These are phyloP conservation scores for Acanthococcus lagerstroemiae DNA, from an alignment of 2,888 invertebrate genomes.

Conservation along the genomic window DNA sequence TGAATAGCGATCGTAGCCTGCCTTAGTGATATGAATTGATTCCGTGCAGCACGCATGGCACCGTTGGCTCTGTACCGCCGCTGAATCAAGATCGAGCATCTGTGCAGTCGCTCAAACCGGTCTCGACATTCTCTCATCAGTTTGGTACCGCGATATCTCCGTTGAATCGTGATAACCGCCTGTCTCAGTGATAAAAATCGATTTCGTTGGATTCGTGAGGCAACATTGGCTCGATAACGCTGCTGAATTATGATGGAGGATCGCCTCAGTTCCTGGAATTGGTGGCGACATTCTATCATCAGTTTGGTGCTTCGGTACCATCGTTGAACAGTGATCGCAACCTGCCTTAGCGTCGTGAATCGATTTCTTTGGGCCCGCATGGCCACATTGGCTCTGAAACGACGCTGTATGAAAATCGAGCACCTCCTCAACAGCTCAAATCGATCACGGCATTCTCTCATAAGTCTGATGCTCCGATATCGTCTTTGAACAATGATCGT, in stretches of 20 bases:
- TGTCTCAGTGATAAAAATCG: not conserved
- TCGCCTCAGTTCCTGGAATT: not conserved
- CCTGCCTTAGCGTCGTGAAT: not conserved
- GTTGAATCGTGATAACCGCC: conserved; percentile 2
- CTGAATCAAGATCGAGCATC: not conserved
- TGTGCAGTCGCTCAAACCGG: not conserved
- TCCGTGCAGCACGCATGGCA: conserved; percentile 7
- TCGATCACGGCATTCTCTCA: conserved; percentile 1
- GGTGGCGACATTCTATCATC: not conserved
- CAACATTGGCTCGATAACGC: conserved; percentile 20
- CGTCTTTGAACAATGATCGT: conserved; percentile 17
- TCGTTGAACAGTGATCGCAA: not conserved
- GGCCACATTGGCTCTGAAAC: conserved; percentile 18
- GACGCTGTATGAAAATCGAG: not conserved
- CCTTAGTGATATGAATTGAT: conserved; percentile 5
- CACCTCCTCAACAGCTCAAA: conserved; percentile 20
- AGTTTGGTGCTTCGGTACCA: conserved; percentile 3
- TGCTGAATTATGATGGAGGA: conserved; percentile 11
- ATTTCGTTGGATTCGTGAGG: not conserved
- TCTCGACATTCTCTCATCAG: conserved; percentile 9
- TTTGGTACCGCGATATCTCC: conserved; percentile 12
- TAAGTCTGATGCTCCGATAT: not conserved
- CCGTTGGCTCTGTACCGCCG: conserved; percentile 2
- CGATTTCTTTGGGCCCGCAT: conserved; percentile 2
- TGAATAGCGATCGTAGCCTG: conserved; percentile 13